These are phyloP conservation scores for Teinopalpus imperialis DNA, from an alignment of 2,888 invertebrate species.

Conservation along the genomic window DNA sequence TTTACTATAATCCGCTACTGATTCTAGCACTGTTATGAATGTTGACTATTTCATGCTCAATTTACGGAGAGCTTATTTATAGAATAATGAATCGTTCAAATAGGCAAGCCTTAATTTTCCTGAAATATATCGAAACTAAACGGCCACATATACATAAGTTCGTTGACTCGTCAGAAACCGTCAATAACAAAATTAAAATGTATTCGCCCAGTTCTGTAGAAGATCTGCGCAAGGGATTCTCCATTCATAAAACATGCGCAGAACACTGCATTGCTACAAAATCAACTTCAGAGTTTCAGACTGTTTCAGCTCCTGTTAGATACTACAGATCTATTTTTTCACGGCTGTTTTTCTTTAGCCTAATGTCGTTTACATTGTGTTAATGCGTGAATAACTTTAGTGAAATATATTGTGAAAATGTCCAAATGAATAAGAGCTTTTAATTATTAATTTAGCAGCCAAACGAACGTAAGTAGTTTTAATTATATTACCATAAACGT, in stretches of 20 bases:
- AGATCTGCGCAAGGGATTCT: slow-evolving; percentile 65
- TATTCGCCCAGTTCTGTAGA: slow-evolving; percentile 42
- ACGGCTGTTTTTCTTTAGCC: slow-evolving; percentile 41
- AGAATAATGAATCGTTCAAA: not conserved
- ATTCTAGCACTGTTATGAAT: slow-evolving; percentile 8
- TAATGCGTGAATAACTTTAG: slow-evolving; percentile 34
- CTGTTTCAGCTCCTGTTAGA: slow-evolving; percentile 48
- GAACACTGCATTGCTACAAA: slow-evolving; percentile 77
- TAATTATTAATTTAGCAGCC: not conserved
- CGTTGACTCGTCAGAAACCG: slow-evolving; percentile 62
- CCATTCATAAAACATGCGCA: slow-evolving; percentile 69
- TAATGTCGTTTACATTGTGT: slow-evolving; percentile 46
- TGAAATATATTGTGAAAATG: slow-evolving; percentile 45
- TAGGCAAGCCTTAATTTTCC: not conserved
- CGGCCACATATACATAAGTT: slow-evolving; percentile 44
- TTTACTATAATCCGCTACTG: no score
- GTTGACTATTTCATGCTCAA: slow-evolving; percentile 27
- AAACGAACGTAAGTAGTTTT: not conserved
- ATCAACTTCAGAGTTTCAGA: slow-evolving; percentile 69
- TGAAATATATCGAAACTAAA: slow-evolving; percentile 10
- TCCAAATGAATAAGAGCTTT: slow-evolving; percentile 39
- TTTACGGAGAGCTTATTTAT: not conserved
- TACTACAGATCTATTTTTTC: slow-evolving; percentile 54
- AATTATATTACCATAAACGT: no score
- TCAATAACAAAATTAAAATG: slow-evolving; percentile 68